phyloP scores from a whole-genome alignment of 2,113 vertebrate genomes.

The Tenebrosternarchus preto region DNA sequence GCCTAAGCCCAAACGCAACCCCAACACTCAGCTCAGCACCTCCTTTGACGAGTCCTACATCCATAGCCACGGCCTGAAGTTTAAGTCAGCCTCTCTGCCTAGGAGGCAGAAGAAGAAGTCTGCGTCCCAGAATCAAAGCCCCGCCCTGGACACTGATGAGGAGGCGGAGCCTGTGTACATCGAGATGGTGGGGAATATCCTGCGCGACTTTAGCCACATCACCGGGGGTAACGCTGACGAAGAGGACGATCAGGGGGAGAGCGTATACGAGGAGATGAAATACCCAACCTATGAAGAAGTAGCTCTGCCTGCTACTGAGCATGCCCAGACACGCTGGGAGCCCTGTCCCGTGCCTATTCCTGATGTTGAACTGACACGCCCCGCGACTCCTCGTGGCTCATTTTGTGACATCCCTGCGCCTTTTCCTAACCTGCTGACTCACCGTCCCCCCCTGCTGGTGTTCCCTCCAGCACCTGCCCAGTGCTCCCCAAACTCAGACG shows the following conservation, averaged over 20 bases:
- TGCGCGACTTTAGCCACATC: conserved; percentile 79
- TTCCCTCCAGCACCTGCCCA: conserved; percentile 91
- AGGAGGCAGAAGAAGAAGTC: conserved; percentile 73
- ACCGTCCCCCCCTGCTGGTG: conserved; percentile 88
- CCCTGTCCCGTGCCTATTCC: conserved; percentile 59
- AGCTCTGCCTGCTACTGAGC: conserved; percentile 72
- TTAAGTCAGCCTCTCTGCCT: conserved; percentile 71
- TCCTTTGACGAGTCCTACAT: conserved; percentile 94
- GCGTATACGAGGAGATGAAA: conserved; percentile 98
- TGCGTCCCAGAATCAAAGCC: conserved; percentile 79
- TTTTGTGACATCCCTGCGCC: conserved; percentile 92
- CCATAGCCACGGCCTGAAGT: conserved; percentile 77
- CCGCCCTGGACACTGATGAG: conserved; percentile 79
- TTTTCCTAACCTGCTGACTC: conserved; percentile 92
- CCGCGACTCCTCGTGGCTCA: conserved; percentile 78
- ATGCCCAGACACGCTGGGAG: conserved; percentile 68
- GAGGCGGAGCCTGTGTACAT: conserved; percentile 96
- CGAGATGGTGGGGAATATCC: conserved; percentile 96
- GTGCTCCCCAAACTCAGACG: conserved; percentile 94
- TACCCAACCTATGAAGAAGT: conserved; percentile 86
- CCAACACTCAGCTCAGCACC: conserved; percentile 94
- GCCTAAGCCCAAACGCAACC: conserved; percentile 94
- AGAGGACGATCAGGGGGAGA: conserved; percentile 87
- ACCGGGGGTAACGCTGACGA: conserved; percentile 62
- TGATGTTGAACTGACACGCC: conserved; percentile 40